These are phyloP conservation scores for Brachyhypopomus gauderio DNA, from an alignment of 2,113 vertebrate species.

Conservation along the genomic window DNA sequence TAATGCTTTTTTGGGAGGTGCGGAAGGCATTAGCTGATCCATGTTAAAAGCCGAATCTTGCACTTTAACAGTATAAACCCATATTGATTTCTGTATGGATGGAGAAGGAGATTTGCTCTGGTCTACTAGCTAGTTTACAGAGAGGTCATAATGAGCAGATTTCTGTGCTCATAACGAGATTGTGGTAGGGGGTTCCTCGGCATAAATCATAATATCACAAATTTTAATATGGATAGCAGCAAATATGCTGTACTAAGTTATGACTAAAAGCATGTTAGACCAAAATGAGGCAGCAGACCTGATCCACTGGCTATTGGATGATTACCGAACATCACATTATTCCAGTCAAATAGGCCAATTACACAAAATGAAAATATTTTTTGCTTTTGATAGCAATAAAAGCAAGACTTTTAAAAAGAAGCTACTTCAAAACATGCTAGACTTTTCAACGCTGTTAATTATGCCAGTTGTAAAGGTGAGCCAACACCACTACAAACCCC, in stretches of 20 bases:
- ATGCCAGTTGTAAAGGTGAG: neutral
- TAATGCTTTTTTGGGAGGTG: no score
- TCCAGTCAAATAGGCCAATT: neutral
- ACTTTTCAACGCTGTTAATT: neutral
- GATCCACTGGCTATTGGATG: neutral
- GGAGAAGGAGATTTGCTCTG: neutral
- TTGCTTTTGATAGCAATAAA: neutral
- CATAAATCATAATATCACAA: no score
- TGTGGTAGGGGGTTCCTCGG: neutral
- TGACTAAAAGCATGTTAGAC: conserved; percentile 13
- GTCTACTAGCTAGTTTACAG: neutral
- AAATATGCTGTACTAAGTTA: conserved; percentile 28
- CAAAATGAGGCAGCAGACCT: neutral
- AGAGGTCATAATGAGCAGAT: neutral
- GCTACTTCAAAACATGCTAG: conserved; percentile 3
- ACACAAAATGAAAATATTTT: neutral
- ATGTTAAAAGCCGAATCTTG: no score
- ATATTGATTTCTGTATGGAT: neutral
- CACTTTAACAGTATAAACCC: no score
- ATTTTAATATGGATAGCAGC: conserved; percentile 14
- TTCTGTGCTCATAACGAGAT: neutral
- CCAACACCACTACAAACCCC: neutral
- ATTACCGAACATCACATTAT: neutral
- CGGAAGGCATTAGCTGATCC: no score
- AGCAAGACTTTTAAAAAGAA: neutral